These are phyloP conservation scores for Labroides dimidiatus DNA, from an alignment of 2,797 vertebrate genomes.

Conservation along the genomic window DNA sequence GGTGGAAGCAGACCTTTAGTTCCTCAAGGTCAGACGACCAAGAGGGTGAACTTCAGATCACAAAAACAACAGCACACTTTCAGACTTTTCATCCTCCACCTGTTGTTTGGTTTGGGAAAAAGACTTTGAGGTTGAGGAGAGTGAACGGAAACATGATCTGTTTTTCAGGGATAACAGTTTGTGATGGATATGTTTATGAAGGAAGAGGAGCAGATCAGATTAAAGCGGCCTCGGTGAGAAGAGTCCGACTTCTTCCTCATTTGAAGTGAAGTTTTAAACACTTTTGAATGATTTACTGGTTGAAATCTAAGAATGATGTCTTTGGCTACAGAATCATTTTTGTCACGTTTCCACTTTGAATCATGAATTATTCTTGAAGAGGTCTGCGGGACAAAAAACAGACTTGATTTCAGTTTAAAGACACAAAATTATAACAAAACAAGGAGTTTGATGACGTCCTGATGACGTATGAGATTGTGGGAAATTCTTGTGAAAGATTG, in stretches of 20 bases:
- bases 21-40: no score
- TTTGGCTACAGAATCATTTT: no score
- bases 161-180: constrained; percentile 62
- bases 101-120: constrained; percentile 75
- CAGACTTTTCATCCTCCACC: constrained; percentile 67
- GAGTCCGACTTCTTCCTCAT: background rate
- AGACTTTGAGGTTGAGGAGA: constrained; percentile 53
- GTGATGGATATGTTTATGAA: constrained; percentile 49
- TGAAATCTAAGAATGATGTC: no score
- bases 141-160: constrained; percentile 53
- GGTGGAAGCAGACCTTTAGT: background rate
- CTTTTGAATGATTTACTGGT: no score
- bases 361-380: constrained; percentile 13
- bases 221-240: background rate
- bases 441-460: background rate
- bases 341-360: constrained; percentile 4
- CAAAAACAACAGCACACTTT: background rate
- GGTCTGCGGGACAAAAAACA: background rate
- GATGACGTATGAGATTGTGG: background rate
- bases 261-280: background rate
- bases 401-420: background rate
- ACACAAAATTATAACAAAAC: no score
- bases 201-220: constrained; percentile 49
- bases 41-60: no score
- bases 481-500: background rate